Evolutionary conservation across 2,113 vertebrate genomes (phyloP).

Genomic region (Coregonus clupeaformis): DNA sequence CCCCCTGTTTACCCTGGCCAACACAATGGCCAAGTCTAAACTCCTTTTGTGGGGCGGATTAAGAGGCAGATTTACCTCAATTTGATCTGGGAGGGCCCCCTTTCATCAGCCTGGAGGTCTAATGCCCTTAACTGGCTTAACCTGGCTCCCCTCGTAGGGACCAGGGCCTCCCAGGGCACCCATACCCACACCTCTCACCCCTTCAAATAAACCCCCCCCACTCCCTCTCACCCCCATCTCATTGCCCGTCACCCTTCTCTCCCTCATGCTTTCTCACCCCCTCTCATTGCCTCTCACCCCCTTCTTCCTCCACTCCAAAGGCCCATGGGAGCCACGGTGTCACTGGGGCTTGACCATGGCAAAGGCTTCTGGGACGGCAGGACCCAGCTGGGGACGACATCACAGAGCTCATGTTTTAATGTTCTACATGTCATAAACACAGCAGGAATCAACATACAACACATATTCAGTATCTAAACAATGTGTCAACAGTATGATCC

Average conservation of each 20-base stretch:
- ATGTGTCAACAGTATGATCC: too few species aligned
- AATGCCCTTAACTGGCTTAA: constrained; percentile 84
- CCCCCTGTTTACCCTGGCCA: constrained; percentile 79
- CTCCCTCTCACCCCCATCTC: constrained; percentile 43
- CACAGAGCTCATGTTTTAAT: constrained; percentile 36
- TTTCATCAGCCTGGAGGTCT: constrained; percentile 88
- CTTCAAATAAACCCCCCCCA: constrained; percentile 48
- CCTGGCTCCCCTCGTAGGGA: constrained; percentile 74
- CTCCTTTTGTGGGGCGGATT: constrained; percentile 83
- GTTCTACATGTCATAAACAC: constrained; percentile 56
- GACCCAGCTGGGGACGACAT: constrained; percentile 49
- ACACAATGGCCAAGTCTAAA: constrained; percentile 79
- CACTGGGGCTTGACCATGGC: constrained; percentile 54
- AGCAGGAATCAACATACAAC: constrained; percentile 46
- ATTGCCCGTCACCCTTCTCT: too few species aligned
- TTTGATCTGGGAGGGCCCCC: constrained; percentile 79
- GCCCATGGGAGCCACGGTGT: constrained; percentile 55
- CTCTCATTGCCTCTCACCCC: constrained; percentile 8
- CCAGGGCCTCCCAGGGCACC: constrained; percentile 57
- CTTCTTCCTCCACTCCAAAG: constrained; percentile 32
- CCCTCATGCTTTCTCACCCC: too few species aligned
- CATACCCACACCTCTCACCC: constrained; percentile 45
- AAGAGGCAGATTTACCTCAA: constrained; percentile 82
- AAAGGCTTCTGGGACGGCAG: constrained; percentile 45
- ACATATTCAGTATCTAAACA: constrained; percentile 25